A percentile compares a stretch with the other conserved stretches of the same genome.
phyloP scores from a whole-genome alignment of 2,113 vertebrate genomes.

The Leptobrachium leishanense region DNA sequence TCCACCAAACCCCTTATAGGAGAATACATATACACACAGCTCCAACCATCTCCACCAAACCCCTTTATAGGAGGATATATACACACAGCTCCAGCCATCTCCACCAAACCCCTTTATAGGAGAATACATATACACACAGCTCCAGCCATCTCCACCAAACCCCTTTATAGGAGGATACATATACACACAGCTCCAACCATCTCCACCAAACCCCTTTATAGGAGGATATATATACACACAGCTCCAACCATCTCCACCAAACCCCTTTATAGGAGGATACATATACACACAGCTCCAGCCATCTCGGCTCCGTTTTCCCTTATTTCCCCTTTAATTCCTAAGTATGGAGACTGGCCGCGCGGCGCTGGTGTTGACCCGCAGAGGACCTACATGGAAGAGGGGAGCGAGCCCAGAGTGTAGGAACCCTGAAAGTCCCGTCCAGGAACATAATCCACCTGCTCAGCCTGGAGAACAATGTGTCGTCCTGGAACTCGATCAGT shows the following conservation, averaged over 20 bases:
- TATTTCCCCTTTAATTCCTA: no score
- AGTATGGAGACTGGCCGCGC: no score
- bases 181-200: background rate
- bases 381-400: conserved; percentile 28
- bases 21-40: background rate
- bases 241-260: no score
- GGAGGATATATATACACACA: no score
- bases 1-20: background rate
- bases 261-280: no score
- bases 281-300: no score
- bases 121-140: background rate
- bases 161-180: background rate
- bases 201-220: no score
- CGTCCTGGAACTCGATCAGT: background rate
- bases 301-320: no score
- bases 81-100: background rate
- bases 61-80: background rate
- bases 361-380: background rate
- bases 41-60: background rate
- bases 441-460: conserved; percentile 18
- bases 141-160: no score
- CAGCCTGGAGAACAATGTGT: background rate
- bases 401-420: background rate
- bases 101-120: background rate
- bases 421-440: background rate